Evolutionary conservation across 2,113 vertebrate genomes (phyloP).

Genomic region (Myanophis thanlyinensis): DNA sequence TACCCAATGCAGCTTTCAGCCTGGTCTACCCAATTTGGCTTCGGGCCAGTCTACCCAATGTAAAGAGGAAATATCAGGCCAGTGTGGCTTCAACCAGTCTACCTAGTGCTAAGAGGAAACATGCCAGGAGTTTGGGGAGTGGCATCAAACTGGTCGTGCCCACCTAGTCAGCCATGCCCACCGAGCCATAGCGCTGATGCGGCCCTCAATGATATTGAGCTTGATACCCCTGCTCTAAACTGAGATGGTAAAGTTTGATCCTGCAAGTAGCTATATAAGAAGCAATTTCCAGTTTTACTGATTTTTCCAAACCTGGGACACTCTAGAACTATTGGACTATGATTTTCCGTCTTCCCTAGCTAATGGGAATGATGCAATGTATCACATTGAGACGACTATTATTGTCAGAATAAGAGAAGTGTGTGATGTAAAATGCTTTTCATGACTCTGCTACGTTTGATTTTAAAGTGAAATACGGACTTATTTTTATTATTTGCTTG

Average conservation of each 20-base stretch:
- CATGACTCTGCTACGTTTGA: not conserved
- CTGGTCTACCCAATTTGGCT: too few relatives aligned
- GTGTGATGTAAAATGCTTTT: not conserved
- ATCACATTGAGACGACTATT: not conserved
- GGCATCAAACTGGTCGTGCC: too few relatives aligned
- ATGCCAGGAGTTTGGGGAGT: too few relatives aligned
- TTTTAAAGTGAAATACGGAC: not conserved
- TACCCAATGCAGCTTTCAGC: too few relatives aligned
- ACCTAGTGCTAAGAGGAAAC: too few relatives aligned
- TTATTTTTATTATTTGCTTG: not conserved
- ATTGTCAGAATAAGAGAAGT: not conserved
- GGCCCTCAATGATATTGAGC: too few relatives aligned
- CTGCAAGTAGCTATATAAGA: not conserved
- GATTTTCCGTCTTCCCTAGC: not conserved
- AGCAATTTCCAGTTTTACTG: not conserved
- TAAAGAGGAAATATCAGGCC: too few relatives aligned
- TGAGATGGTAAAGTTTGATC: not conserved
- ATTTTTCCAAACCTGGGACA: not conserved
- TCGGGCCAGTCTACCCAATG: too few relatives aligned
- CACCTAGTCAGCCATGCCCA: too few relatives aligned
- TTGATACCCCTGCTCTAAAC: too few relatives aligned
- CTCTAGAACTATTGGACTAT: not conserved
- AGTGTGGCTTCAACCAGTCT: too few relatives aligned
- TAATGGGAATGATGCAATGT: not conserved
- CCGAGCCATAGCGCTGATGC: too few relatives aligned